A percentile compares a stretch with the other conserved stretches of the same genome.
Conservation (phyloP, 2,113 vertebrate genomes). For the Fulica atra region DNA sequence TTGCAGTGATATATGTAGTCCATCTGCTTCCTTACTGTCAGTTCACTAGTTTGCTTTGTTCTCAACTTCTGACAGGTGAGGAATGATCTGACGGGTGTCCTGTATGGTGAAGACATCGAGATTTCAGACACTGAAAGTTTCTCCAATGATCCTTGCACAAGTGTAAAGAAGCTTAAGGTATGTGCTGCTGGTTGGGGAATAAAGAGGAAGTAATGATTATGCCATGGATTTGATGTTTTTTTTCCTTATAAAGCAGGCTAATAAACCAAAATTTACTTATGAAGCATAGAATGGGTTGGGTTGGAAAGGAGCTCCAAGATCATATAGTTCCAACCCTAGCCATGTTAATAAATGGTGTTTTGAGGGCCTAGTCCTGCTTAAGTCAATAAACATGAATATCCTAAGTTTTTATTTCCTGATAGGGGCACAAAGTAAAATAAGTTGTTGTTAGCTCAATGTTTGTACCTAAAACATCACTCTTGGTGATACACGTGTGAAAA, state of each 20-base stretch:
- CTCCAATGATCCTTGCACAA: slow-evolving; percentile 96
- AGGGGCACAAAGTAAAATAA: neutral
- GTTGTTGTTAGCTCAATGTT: neutral
- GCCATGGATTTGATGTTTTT: neutral
- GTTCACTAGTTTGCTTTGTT: slow-evolving; percentile 51
- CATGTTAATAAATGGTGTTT: neutral
- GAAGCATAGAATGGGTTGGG: neutral
- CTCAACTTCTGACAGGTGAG: slow-evolving; percentile 85
- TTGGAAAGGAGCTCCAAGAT: too few species aligned
- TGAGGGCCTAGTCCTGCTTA: neutral
- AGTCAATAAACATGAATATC: neutral
- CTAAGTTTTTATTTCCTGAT: neutral
- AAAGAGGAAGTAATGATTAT: neutral
- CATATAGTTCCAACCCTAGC: too few species aligned
- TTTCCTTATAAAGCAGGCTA: neutral
- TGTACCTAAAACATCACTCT: neutral
- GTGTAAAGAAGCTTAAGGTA: slow-evolving; percentile 99
- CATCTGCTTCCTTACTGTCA: neutral
- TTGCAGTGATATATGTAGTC: neutral
- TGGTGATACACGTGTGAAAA: neutral
- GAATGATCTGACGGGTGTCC: slow-evolving; percentile 94
- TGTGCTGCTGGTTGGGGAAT: slow-evolving; percentile 37
- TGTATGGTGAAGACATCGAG: slow-evolving; percentile 95
- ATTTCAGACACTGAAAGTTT: slow-evolving; percentile 98
- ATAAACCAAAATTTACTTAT: neutral